Conservation (phyloP, 2,797 vertebrate species). For the Poecilia velifera region DNA sequence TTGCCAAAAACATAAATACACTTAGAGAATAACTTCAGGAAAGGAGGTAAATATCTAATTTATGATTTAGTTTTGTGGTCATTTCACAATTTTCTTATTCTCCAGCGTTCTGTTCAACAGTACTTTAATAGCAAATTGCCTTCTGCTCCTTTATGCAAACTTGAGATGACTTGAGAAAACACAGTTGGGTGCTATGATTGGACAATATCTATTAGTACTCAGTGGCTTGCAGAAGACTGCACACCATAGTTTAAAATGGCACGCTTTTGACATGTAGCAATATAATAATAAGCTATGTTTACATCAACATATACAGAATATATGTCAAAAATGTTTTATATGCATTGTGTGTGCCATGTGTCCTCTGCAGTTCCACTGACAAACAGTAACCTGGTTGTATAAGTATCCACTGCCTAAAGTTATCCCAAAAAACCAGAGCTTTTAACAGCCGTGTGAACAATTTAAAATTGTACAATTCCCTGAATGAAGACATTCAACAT, state of each 20-base stretch:
- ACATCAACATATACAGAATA: too few species aligned
- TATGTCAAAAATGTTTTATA: too few species aligned
- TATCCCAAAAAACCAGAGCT: background rate
- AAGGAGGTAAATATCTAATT: background rate
- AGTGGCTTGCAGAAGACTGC: background rate
- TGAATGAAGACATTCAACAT: background rate
- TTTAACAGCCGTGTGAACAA: background rate
- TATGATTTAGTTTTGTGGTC: background rate
- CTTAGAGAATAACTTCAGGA: background rate
- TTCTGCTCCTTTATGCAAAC: background rate
- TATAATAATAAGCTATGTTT: background rate
- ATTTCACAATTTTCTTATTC: background rate
- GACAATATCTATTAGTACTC: background rate
- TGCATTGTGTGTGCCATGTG: background rate
- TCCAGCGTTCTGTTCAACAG: background rate
- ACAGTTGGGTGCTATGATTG: background rate
- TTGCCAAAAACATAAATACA: background rate
- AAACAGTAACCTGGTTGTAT: too few species aligned
- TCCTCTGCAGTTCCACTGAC: background rate
- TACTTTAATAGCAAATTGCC: background rate
- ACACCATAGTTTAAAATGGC: background rate
- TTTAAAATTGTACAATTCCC: background rate
- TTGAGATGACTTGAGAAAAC: background rate
- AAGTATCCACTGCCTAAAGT: too few species aligned
- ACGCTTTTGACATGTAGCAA: background rate